A percentile compares a stretch with the other conserved stretches of the same genome.
Evolutionary conservation across 1,140 invertebrate species (phyloP).

Genomic region (Dicyema japonicum): DNA sequence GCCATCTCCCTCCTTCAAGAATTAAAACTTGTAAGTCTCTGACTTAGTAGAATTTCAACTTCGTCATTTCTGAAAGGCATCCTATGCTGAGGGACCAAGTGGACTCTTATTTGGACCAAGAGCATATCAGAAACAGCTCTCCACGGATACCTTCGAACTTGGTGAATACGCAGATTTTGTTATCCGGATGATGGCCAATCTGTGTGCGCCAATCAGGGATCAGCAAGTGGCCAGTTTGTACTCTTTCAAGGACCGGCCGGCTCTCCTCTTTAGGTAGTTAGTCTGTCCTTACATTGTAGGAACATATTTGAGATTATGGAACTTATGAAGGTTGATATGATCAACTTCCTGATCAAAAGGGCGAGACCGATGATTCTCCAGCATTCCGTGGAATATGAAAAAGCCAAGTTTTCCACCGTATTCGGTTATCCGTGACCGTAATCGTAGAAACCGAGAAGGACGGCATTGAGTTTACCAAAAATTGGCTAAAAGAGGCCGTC

Average conservation of each 20-base stretch:
- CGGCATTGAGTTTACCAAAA: too few species aligned
- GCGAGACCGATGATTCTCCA: constrained; percentile 42
- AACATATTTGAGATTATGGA: constrained; percentile 31
- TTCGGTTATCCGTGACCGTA: too few species aligned
- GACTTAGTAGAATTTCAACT: too few species aligned
- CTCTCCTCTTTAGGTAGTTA: constrained; percentile 42
- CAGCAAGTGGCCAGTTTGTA: constrained; percentile 42
- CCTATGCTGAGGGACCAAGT: too few species aligned
- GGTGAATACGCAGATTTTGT: constrained; percentile 48
- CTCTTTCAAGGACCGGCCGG: constrained; percentile 38
- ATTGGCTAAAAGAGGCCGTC: too few species aligned
- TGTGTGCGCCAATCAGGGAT: constrained; percentile 69
- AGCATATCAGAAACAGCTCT: too few species aligned
- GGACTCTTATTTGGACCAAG: too few species aligned
- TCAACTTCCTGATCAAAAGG: constrained; percentile 60
- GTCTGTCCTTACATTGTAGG: constrained; percentile 8
- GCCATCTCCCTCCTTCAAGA: constrained; percentile 47
- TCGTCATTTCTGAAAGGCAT: too few species aligned
- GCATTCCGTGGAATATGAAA: constrained; percentile 51
- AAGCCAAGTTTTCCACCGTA: constrained; percentile 66
- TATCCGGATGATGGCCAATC: constrained; percentile 43
- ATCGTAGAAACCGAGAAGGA: too few species aligned
- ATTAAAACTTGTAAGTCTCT: constrained; percentile 48
- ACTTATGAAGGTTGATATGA: constrained; percentile 58
- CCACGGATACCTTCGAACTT: constrained; percentile 47